A percentile compares a stretch with the other conserved stretches of the same genome.
These are phyloP conservation scores for Heliothis virescens DNA, from an alignment of 1,140 invertebrate species.

Conservation along the genomic window DNA sequence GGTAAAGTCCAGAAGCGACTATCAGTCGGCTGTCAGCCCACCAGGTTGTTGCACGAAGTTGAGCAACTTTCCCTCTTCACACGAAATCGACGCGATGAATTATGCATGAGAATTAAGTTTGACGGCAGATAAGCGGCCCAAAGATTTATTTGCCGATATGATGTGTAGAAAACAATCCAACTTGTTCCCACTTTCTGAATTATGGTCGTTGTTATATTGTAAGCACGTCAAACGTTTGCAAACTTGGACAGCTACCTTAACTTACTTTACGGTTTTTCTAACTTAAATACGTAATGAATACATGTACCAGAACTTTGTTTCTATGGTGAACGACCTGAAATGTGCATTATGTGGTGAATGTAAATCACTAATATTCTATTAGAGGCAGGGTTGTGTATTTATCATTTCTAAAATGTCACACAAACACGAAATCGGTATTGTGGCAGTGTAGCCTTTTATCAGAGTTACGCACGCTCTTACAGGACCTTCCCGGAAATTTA, in stretches of 20 bases:
- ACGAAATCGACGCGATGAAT: constrained; percentile 80
- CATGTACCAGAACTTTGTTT: background rate
- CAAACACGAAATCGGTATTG: constrained; percentile 72
- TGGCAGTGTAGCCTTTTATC: constrained; percentile 78
- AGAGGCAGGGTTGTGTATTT: constrained; percentile 37
- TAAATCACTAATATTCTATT: constrained; percentile 38
- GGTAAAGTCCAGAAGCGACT: constrained; percentile 31
- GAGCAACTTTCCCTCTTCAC: constrained; percentile 75
- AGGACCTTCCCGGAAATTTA: constrained; percentile 82
- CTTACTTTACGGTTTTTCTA: constrained; percentile 39
- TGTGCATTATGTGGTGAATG: background rate
- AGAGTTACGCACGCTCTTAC: constrained; percentile 80
- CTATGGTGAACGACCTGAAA: background rate
- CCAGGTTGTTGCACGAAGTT: constrained; percentile 65
- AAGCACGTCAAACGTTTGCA: constrained; percentile 70
- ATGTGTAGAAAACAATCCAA: constrained; percentile 84
- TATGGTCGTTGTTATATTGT: constrained; percentile 83
- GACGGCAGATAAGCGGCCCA: constrained; percentile 81
- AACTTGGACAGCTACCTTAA: constrained; percentile 62
- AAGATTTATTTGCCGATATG: constrained; percentile 85
- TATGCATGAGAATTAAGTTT: constrained; percentile 85
- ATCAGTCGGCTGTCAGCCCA: constrained; percentile 59
- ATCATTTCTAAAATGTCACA: constrained; percentile 55
- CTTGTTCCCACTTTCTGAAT: constrained; percentile 81
- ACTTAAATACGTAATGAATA: background rate